Base-by-base conservation (phyloP, 2,797 vertebrate genomes). In the Poliocrania exsul region DNA sequence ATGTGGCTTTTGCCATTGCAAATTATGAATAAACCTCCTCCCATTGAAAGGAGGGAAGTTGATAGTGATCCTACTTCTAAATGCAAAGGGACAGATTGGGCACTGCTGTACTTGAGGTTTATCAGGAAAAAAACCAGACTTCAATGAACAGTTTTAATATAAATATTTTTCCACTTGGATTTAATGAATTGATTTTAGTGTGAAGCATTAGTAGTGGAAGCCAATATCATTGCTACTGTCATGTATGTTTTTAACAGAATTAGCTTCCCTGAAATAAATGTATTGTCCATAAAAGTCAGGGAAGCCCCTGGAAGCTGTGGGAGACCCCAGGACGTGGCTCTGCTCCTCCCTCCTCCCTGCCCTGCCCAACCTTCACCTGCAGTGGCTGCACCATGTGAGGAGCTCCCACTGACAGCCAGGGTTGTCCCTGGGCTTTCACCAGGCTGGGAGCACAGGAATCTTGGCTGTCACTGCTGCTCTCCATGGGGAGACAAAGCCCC, bases 351-450 rank as follows among this genome's bases (percentile, higher is more conserved):
- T 5, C 2, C n/a, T 12, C 31, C 61, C 61, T 46, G 80, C 46
- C 49, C 49, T 6, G 18, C 0, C 23, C 51, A 50, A 1, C 6
- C 74, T 11, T 1, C 6, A 1, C 31, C 6, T 8, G 37, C 24
- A 2, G 50, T 0, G 7, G 38, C 46, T 12, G 74, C 28, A 0
- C 31, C 4, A 2, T 29, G 38, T 15, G 60, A 40, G 2, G 19
- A 7, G 37, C 50, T 28, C 29, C 2, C 2, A 3, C 5, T 8
- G 3, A 1, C 8, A 1, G 1, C 44, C 2, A 1, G 29, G 2
- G 4, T 6, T 24, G 53, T 25, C 20, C 19, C 69, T 5, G 35
- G 62, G 67, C 84, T 54, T 4, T 33, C 11, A 4, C 40, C 31
- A 14, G 20, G 47, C 21, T 8, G 80, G 75, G 40, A 62, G 92